Conservation (phyloP, 2,888 invertebrate genomes). For the Agrochola circellaris region DNA sequence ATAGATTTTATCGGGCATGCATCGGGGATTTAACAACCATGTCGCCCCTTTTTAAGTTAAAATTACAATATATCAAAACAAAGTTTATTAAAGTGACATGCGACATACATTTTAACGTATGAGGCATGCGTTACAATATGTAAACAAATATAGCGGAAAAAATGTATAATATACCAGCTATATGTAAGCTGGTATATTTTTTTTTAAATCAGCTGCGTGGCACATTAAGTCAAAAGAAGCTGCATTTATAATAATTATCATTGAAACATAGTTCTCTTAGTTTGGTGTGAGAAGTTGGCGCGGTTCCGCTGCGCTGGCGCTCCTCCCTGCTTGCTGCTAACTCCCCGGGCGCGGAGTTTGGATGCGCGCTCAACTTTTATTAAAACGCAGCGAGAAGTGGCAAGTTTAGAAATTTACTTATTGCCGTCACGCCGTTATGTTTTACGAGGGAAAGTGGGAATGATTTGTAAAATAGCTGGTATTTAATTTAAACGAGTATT, state of each 20-base stretch:
- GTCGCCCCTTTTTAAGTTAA: constrained; percentile 23
- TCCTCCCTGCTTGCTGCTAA: constrained; percentile 55
- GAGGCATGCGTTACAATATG: not conserved
- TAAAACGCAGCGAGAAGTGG: constrained; percentile 71
- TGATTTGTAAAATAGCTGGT: constrained; percentile 11
- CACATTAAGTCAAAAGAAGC: constrained; percentile 51
- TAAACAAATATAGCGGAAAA: too few relatives aligned
- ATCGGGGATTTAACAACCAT: constrained; percentile 43
- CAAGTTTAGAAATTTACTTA: constrained; percentile 69
- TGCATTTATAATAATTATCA: constrained; percentile 60
- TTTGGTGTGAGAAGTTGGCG: constrained; percentile 70
- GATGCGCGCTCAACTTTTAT: constrained; percentile 77
- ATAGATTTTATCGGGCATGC: constrained; percentile 57
- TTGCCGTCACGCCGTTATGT: constrained; percentile 47
- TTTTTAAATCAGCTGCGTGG: constrained; percentile 7
- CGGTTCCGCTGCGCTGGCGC: constrained; percentile 57
- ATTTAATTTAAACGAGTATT: constrained; percentile 42
- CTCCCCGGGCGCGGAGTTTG: constrained; percentile 69
- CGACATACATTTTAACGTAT: not conserved
- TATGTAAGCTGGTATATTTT: too few relatives aligned
- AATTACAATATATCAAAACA: constrained; percentile 39
- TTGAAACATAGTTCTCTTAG: constrained; percentile 71
- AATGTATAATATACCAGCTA: too few relatives aligned
- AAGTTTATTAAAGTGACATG: not conserved
- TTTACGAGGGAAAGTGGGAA: constrained; percentile 44